A percentile compares a stretch with the other conserved stretches of the same genome.
These are phyloP conservation scores for Brachyalestes nurse DNA, from an alignment of 2,797 vertebrate species.

Conservation along the genomic window DNA sequence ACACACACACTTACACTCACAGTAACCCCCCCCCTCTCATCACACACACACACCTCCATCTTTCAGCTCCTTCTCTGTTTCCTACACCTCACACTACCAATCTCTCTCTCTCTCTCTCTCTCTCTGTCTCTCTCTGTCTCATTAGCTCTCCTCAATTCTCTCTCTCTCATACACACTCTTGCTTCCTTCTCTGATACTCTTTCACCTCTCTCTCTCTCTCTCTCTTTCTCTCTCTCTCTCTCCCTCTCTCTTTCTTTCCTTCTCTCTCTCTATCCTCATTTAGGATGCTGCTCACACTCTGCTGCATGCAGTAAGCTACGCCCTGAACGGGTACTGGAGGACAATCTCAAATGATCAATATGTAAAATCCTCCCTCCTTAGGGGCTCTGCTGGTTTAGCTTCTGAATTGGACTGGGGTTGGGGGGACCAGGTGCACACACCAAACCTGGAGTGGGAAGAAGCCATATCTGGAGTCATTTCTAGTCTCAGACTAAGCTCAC, in stretches of 20 bases:
- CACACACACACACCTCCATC: slow-evolving; percentile 23
- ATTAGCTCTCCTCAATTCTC: slow-evolving; percentile 37
- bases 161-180: slow-evolving; percentile 31
- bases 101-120: slow-evolving; percentile 28
- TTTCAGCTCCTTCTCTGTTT: slow-evolving; percentile 21
- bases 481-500: background rate
- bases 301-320: slow-evolving; percentile 76
- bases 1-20: slow-evolving; percentile 19
- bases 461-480: background rate
- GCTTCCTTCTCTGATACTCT: slow-evolving; percentile 20
- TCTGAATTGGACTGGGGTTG: slow-evolving; percentile 40
- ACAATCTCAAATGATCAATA: slow-evolving; percentile 74
- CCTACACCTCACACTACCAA: slow-evolving; percentile 26
- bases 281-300: slow-evolving; percentile 78
- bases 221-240: slow-evolving; percentile 39
- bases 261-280: slow-evolving; percentile 54
- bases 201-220: slow-evolving; percentile 41
- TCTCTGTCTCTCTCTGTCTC: slow-evolving; percentile 7
- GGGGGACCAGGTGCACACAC: slow-evolving; percentile 1
- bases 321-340: slow-evolving; percentile 68
- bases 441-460: slow-evolving; percentile 8
- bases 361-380: slow-evolving; percentile 57
- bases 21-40: slow-evolving; percentile 37
- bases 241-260: slow-evolving; percentile 14
- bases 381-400: slow-evolving; percentile 45